phyloP scores from a whole-genome alignment of 2,113 vertebrate genomes.

The Lophotis ruficrista region DNA sequence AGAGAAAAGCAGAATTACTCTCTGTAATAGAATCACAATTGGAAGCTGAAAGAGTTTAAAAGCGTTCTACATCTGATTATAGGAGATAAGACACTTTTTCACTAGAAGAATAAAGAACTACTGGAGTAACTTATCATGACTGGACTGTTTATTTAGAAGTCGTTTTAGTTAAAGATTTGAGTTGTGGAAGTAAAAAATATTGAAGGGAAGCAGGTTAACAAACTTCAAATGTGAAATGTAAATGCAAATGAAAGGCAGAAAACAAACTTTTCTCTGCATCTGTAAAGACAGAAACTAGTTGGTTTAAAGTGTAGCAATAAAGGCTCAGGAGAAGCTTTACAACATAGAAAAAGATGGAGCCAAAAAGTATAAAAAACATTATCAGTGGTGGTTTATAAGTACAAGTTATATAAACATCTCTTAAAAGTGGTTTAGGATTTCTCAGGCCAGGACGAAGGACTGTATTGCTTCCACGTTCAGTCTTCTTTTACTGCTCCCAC shows the following conservation, averaged over 20 bases:
- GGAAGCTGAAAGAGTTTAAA: background rate
- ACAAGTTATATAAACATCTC: background rate
- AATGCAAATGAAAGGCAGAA: background rate
- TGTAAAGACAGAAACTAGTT: background rate
- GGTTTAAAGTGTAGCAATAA: background rate
- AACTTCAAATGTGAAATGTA: background rate
- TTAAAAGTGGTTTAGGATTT: background rate
- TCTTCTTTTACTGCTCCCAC: background rate
- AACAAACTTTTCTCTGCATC: background rate
- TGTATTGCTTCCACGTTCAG: background rate
- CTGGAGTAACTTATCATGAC: background rate
- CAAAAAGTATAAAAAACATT: background rate
- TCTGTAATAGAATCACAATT: background rate
- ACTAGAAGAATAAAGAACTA: background rate
- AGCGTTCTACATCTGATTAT: background rate
- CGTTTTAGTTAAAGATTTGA: background rate
- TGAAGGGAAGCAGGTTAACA: background rate
- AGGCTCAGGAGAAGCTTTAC: background rate
- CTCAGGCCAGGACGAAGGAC: background rate
- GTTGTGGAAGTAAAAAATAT: background rate
- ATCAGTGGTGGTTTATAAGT: background rate
- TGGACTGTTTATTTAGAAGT: background rate
- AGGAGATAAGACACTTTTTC: background rate
- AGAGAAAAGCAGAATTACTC: background rate
- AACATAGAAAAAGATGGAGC: background rate